Evolutionary conservation across 2,797 vertebrate genomes (phyloP).

Genomic region (Mormyrops attenuatus): DNA sequence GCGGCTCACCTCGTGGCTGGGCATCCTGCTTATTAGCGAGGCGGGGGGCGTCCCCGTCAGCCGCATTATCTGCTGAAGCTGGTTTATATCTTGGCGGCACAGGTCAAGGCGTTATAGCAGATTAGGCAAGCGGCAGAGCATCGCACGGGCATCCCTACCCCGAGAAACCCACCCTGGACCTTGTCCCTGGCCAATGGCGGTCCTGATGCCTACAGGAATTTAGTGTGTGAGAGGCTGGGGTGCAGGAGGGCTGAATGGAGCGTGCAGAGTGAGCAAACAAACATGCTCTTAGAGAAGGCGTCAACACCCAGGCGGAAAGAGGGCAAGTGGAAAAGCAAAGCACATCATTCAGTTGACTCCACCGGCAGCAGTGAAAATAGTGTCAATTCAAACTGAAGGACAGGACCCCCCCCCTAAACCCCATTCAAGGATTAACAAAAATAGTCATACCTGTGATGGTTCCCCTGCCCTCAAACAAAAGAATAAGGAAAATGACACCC

Average conservation of each 20-base stretch:
- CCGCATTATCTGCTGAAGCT: constrained; percentile 99
- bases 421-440: not conserved
- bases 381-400: not conserved
- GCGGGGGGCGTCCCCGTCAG: constrained; percentile 97
- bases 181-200: not conserved
- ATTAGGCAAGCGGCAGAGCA: constrained; percentile 48
- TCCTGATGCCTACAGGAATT: not conserved
- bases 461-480: constrained; percentile 16
- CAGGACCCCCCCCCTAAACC: not conserved
- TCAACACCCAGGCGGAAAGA: not conserved
- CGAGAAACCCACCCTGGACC: not conserved
- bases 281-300: not conserved
- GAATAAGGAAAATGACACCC: constrained; percentile 49
- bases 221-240: not conserved
- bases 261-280: not conserved
- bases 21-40: constrained; percentile 99
- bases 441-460: not conserved
- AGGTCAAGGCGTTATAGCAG: constrained; percentile 83
- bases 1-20: constrained; percentile 95
- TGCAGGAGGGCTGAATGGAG: not conserved
- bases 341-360: not conserved
- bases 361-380: not conserved
- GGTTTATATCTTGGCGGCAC: constrained; percentile 95
- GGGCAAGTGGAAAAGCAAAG: not conserved
- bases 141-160: not conserved